Percentiles rank a stretch among this genome's conserved stretches.
These are phyloP conservation scores for Sander lucioperca DNA, from an alignment of 2,113 vertebrate genomes.

Conservation along the genomic window DNA sequence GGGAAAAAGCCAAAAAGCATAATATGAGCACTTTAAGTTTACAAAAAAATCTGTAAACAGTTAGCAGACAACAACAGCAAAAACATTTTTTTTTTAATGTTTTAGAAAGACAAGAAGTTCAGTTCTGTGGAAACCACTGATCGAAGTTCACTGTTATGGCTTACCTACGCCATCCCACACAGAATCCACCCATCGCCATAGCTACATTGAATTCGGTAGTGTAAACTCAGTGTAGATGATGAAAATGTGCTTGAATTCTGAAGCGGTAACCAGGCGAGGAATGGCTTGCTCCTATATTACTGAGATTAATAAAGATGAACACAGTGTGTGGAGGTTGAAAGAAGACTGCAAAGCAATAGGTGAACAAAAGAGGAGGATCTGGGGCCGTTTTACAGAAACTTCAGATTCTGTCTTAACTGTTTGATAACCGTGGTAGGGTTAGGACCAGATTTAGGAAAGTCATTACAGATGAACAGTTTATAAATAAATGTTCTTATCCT, in stretches of 20 bases:
- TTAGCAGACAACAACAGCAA: conserved; percentile 75
- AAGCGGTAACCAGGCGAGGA: not conserved
- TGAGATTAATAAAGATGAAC: not conserved
- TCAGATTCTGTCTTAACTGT: no score
- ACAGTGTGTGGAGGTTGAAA: not conserved
- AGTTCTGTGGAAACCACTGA: not conserved
- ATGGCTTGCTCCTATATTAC: not conserved
- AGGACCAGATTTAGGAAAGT: no score
- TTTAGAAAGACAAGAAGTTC: conserved; percentile 21
- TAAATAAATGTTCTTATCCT: no score
- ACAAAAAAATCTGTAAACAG: conserved; percentile 61
- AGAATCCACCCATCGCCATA: not conserved
- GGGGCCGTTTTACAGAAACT: no score
- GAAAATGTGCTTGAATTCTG: not conserved
- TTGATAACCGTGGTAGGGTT: no score
- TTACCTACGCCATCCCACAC: not conserved
- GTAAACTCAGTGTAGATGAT: conserved; percentile 15
- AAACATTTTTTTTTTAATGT: conserved; percentile 33
- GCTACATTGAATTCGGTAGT: not conserved
- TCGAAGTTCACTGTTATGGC: conserved; percentile 3
- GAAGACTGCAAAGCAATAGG: not conserved
- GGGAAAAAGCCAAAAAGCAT: no score
- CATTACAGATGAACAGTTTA: no score
- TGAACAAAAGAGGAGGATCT: not conserved
- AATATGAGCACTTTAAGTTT: conserved; percentile 10